phyloP scores from a whole-genome alignment of 2,888 invertebrate species.

The Romanomermis culicivorax region DNA sequence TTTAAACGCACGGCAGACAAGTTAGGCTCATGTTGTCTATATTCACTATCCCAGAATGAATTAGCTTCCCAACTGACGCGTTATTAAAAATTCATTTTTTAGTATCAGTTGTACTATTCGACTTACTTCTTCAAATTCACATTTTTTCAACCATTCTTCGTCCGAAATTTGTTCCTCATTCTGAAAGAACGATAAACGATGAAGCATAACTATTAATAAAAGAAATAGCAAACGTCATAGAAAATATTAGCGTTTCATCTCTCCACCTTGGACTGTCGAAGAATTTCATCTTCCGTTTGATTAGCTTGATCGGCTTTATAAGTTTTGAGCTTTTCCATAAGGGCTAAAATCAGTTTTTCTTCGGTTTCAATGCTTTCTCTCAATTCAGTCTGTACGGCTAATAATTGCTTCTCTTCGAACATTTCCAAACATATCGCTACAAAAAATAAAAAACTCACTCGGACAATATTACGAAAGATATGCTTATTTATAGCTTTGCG shows the following conservation, averaged over 20 bases:
- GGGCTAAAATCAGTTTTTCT: background rate
- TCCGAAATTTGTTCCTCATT: background rate
- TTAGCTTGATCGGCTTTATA: background rate
- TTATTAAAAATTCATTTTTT: no score
- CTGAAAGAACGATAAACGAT: background rate
- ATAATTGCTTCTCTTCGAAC: conserved; percentile 24
- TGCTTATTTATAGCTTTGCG: no score
- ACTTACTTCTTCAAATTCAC: background rate
- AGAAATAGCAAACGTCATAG: no score
- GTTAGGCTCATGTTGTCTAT: no score
- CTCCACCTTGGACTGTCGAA: background rate
- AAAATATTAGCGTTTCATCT: background rate
- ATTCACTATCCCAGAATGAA: no score
- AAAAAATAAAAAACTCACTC: background rate
- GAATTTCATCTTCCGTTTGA: background rate
- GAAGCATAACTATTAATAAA: no score
- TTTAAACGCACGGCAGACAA: no score
- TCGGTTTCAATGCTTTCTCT: conserved; percentile 8
- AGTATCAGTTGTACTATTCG: no score
- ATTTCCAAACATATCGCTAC: conserved; percentile 12
- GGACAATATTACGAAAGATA: background rate
- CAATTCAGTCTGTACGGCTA: conserved; percentile 20
- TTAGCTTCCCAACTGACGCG: no score
- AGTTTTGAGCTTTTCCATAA: background rate
- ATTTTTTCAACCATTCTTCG: background rate